phyloP scores from a whole-genome alignment of 2,888 invertebrate species.

The Nephrotoma flavescens region DNA sequence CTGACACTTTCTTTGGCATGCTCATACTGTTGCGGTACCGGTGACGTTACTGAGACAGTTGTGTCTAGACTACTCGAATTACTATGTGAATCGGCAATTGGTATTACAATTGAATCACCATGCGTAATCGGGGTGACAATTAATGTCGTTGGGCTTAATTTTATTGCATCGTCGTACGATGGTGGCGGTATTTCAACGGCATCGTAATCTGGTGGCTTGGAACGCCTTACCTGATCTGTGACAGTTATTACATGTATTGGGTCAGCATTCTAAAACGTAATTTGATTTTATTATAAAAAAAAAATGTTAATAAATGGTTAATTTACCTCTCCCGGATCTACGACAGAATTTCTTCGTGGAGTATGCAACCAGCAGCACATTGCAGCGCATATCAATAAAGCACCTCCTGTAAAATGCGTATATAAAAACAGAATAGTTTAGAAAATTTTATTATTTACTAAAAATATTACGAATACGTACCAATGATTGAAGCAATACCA shows the following conservation, averaged over 20 bases:
- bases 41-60: not conserved
- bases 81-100: not conserved
- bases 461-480: conserved; percentile 3
- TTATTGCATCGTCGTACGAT: conserved; percentile 57
- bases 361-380: conserved; percentile 60
- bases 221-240: conserved; percentile 40
- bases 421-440: not conserved
- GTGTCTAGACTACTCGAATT: not conserved
- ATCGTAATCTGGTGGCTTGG: conserved; percentile 60
- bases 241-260: conserved; percentile 50
- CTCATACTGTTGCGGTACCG: not conserved
- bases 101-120: conserved; percentile 11
- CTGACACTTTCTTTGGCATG: not conserved
- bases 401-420: conserved; percentile 36
- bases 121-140: conserved; percentile 20
- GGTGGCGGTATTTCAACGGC: conserved; percentile 51
- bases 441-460: not conserved
- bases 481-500: conserved; percentile 54
- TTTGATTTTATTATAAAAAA: not conserved
- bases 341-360: conserved; percentile 26
- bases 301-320: not conserved
- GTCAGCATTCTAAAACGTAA: conserved; percentile 40
- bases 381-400: conserved; percentile 54
- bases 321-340: conserved; percentile 34
- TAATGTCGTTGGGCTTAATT: conserved; percentile 46